A percentile compares a stretch with the other conserved stretches of the same genome.
Evolutionary conservation across 2,888 invertebrate genomes (phyloP).

Genomic region (Drosophila pseudotalamancana): DNA sequence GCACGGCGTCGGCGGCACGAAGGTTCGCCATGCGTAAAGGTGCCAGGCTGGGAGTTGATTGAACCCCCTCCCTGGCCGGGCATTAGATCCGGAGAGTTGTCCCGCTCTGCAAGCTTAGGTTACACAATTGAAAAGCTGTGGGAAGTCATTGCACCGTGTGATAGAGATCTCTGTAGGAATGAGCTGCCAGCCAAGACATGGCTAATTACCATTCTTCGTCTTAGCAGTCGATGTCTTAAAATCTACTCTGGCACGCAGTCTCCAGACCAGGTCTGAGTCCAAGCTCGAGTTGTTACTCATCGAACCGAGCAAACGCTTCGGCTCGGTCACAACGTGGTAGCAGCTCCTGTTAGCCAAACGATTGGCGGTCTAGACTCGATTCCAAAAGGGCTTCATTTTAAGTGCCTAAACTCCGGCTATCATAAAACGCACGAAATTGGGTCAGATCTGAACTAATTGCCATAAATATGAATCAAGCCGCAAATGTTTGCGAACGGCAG

Average conservation of each 20-base stretch:
- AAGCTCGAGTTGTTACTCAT: constrained; percentile 20
- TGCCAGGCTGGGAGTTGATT: constrained; percentile 73
- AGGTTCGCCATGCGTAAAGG: constrained; percentile 81
- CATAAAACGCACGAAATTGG: constrained; percentile 53
- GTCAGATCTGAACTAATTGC: constrained; percentile 70
- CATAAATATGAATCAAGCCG: constrained; percentile 60
- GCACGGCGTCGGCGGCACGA: constrained; percentile 22
- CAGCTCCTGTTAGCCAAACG: constrained; percentile 12
- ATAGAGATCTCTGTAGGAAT: constrained; percentile 55
- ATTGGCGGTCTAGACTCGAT: constrained; percentile 34
- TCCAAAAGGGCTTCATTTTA: constrained; percentile 12
- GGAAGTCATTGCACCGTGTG: constrained; percentile 64
- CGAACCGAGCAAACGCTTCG: constrained; percentile 49
- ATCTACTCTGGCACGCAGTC: constrained; percentile 72
- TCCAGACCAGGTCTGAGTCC: background rate
- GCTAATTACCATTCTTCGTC: constrained; percentile 75
- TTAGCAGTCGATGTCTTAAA: constrained; percentile 78
- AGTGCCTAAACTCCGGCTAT: constrained; percentile 14
- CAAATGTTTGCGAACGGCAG: constrained; percentile 45
- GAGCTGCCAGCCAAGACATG: constrained; percentile 37
- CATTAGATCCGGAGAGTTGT: constrained; percentile 16
- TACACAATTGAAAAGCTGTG: constrained; percentile 67
- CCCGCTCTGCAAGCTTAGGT: constrained; percentile 30
- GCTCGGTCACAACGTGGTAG: constrained; percentile 19
- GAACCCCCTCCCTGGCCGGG: constrained; percentile 54